Base-by-base conservation (phyloP, 2,797 vertebrate genomes). In the Uromys caudimaculatus region DNA sequence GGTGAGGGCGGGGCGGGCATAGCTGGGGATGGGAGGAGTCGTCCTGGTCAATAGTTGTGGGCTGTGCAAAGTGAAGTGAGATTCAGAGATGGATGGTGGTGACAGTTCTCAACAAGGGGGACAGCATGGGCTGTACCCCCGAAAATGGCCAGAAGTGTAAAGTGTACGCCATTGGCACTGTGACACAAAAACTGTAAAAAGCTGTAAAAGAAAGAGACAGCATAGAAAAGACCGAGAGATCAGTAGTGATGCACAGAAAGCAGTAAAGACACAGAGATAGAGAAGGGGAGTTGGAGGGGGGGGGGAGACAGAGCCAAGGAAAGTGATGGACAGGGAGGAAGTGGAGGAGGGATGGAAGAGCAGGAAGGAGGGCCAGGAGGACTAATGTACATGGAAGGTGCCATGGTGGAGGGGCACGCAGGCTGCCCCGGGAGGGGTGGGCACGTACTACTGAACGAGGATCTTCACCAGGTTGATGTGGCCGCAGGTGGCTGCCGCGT, bases 401-500 rank as follows among this genome's bases (percentile, higher is more conserved):
- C 23, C 6, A 29, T 4, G 21, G 67, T 38, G 67, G 67, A 21
- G 16, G 32, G 35, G 17, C 35, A 71, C 32, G 35, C 17, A 19
- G 67, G 35, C 67, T 71, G 35, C 67, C 67, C 69, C 52, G 7
- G 2, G 38, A n/a, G 54, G 73, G 4, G 13, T 11, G 12, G 21
- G 69, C n/a, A 83, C 99, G 98, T 99, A 99, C 99, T 99, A 99
- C 97, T 99, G 98, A 47, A 99, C 99, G 97, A 99, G 99, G 95
- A 99, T 99, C 97, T 99, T 99, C 98, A 99, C 99, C 90, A 99
- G 98, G 97, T 99, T 99, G 67, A 99, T 99, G 13, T 99, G 99
- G 91, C 99, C 99, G 23, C 99, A 99, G 0, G 99, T 99, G 44
- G 99, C 99, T 4, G 99, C 99, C 0, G 99, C 99, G 5, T 99